phyloP scores from a whole-genome alignment of 2,113 vertebrate species.

The Pseudorhombus dupliciocellatus region DNA sequence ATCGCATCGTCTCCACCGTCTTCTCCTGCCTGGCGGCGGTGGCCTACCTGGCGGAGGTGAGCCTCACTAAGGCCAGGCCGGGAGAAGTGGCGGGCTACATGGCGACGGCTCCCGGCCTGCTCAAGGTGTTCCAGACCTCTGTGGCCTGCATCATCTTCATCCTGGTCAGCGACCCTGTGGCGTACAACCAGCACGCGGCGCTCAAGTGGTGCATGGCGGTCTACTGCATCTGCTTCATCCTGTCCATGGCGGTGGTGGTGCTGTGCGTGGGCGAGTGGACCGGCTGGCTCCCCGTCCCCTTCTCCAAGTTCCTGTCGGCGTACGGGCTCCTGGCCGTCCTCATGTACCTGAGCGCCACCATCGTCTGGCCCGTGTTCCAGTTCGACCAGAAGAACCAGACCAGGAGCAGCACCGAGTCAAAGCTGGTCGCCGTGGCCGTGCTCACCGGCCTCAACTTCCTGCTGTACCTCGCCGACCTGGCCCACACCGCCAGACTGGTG shows the following conservation, averaged over 20 bases:
- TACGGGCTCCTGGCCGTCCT: slow-evolving; percentile 83
- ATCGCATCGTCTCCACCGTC: slow-evolving; percentile 81
- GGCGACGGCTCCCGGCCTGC: slow-evolving; percentile 85
- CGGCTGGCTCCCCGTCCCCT: slow-evolving; percentile 82
- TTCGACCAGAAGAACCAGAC: slow-evolving; percentile 50
- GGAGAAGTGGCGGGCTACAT: slow-evolving; percentile 88
- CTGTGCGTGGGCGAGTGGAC: slow-evolving; percentile 86
- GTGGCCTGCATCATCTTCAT: slow-evolving; percentile 88
- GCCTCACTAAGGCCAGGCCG: slow-evolving; percentile 82
- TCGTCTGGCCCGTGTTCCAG: slow-evolving; percentile 87
- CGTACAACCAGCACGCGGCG: slow-evolving; percentile 60
- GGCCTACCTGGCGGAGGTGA: slow-evolving; percentile 84
- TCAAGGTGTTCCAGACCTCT: slow-evolving; percentile 89
- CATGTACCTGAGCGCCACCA: slow-evolving; percentile 81
- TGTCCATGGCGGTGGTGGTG: slow-evolving; percentile 84
- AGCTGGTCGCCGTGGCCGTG: slow-evolving; percentile 73
- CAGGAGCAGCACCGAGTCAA: rapidly evolving
- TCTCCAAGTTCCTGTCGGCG: slow-evolving; percentile 84
- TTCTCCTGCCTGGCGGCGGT: slow-evolving; percentile 85
- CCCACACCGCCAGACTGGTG: slow-evolving; percentile 80
- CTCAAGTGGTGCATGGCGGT: slow-evolving; percentile 87
- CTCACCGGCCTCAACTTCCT: slow-evolving; percentile 87
- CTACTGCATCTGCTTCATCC: slow-evolving; percentile 89
- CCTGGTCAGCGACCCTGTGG: slow-evolving; percentile 67
- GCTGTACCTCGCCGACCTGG: slow-evolving; percentile 85